Percentiles rank a stretch among this genome's conserved stretches.
These are phyloP conservation scores for Drymodes brunneopygia DNA, from an alignment of 2,113 vertebrate species.

Conservation along the genomic window DNA sequence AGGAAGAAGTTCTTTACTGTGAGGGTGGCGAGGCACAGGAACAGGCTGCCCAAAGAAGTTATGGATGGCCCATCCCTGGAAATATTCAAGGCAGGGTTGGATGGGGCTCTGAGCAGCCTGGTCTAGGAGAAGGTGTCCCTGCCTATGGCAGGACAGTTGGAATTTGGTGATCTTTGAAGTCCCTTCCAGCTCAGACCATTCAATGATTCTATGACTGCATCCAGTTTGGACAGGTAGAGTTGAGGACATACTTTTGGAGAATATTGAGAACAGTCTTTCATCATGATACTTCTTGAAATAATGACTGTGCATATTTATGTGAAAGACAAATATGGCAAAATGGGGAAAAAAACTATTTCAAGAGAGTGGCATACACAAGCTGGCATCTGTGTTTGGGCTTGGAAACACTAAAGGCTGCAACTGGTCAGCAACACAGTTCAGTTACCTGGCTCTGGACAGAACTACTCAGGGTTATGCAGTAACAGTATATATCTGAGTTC, in stretches of 20 bases:
- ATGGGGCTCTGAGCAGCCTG: neutral
- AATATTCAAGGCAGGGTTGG: neutral
- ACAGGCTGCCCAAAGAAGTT: neutral
- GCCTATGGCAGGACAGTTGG: neutral
- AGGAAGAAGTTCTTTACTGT: neutral
- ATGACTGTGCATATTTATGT: neutral
- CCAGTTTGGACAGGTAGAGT: neutral
- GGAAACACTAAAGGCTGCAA: neutral
- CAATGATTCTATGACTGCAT: neutral
- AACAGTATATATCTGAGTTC: neutral
- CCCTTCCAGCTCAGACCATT: neutral
- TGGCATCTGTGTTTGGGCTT: neutral
- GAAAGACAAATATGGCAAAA: neutral
- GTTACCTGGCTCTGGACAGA: neutral
- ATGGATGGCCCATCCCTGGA: neutral
- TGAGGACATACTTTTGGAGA: neutral
- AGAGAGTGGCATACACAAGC: neutral
- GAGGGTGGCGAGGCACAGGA: neutral
- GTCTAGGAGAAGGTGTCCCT: neutral
- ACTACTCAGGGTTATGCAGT: neutral
- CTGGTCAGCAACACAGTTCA: neutral
- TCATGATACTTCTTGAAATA: neutral
- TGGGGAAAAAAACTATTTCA: neutral
- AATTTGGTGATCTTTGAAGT: neutral
- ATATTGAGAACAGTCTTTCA: neutral